Base-by-base conservation (phyloP, 2,113 vertebrate species). In the Sminthopsis crassicaudata region DNA sequence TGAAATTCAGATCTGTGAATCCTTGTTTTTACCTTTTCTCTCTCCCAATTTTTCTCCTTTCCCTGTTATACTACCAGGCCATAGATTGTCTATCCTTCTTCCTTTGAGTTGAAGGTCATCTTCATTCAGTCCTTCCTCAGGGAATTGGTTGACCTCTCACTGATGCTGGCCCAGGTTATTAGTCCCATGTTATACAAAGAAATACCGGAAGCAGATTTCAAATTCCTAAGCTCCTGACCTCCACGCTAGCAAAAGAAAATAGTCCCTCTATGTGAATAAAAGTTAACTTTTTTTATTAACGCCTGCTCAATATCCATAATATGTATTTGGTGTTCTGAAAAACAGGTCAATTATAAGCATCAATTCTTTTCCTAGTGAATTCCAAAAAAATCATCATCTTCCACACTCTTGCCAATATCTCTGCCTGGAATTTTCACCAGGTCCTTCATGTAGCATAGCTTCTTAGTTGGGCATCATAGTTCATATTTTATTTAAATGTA, bases 331-430 rank as follows among this genome's bases (percentile, higher is more conserved):
- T 53, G 14, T 48, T 57, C 26, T 46, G 12, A 8, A 90, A 89
- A 24, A 0, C 0, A 22, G 50, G 57, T 19, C 12, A 25, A 23
- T 9, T 3, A 23, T 0, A 0, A 23, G n/a, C 22, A n/a, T 2
- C 53, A 10, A 0, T 3, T 53, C 11, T 55, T 11, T 2, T 52
- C 19, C 53, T 55, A 36, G 46, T n/a, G 46, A 0, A 27, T 55
- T 23, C n/a, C 91, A 76, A n/a, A 48, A 51, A 53, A 27, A 25
- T 46, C 0, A 0, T 24, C 22, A n/a, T 27, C 30, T 2, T 3
- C 0, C 0, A 0, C 16, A 26, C 46, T 42, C 19, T 55, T 93
- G 48, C 53, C 67, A 54, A 3, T 2, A 4, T 7, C 46, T 10
- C 42, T 90, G 23, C 2, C 90, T 46, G 6, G 22, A 53, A 50